Evolutionary conservation across 1,140 invertebrate genomes (phyloP).

Genomic region (Bombyx mandarina): DNA sequence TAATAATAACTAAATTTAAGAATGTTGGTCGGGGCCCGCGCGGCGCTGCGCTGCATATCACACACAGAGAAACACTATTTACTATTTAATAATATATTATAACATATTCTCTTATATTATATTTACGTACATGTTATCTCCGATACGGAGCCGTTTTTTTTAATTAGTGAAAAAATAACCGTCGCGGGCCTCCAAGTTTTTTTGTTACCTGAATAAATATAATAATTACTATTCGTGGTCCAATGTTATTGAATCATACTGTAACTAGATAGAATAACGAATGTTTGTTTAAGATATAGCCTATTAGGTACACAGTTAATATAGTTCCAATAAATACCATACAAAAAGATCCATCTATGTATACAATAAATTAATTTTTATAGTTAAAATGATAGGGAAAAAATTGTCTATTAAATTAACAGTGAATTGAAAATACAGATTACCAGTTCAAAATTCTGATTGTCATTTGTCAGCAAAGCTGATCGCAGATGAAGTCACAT

Average conservation of each 20-base stretch:
- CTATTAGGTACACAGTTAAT: constrained; percentile 18
- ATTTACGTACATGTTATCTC: constrained; percentile 17
- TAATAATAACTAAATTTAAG: constrained; percentile 26
- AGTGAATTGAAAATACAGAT: no score
- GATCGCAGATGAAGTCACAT: no score
- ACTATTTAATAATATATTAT: constrained; percentile 14
- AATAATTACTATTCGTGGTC: constrained; percentile 68
- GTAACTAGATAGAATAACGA: constrained; percentile 62
- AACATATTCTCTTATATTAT: constrained; percentile 20
- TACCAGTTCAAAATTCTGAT: no score
- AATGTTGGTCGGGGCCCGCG: constrained; percentile 45
- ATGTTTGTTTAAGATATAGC: constrained; percentile 41
- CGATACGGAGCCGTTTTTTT: constrained; percentile 10
- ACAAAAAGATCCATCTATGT: constrained; percentile 30
- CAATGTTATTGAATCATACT: constrained; percentile 69
- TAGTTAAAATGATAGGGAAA: no score
- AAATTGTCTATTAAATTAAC: no score
- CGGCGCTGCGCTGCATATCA: constrained; percentile 41
- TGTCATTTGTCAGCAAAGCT: no score
- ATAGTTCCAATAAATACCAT: constrained; percentile 7
- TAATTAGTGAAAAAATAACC: constrained; percentile 4
- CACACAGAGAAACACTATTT: constrained; percentile 17
- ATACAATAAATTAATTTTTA: constrained; percentile 14
- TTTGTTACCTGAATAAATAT: constrained; percentile 69
- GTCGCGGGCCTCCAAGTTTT: constrained; percentile 47